Evolutionary conservation across 1,140 invertebrate genomes (phyloP).

Genomic region (Drosophila oshimai): DNA sequence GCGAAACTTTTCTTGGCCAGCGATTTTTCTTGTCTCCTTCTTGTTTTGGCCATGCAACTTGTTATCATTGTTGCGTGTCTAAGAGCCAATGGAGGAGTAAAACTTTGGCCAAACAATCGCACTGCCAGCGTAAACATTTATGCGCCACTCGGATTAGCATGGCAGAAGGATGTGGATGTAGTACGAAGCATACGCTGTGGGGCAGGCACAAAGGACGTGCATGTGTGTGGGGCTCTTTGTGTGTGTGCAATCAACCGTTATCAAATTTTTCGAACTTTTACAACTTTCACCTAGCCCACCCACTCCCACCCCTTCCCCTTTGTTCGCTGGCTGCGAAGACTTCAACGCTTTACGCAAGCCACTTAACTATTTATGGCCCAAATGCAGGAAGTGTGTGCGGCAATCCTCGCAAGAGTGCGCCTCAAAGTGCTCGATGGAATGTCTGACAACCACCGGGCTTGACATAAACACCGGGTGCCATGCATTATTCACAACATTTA

Average conservation of each 20-base stretch:
- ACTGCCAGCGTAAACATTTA: conserved; percentile 63
- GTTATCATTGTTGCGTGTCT: conserved; percentile 80
- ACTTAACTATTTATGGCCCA: conserved; percentile 48
- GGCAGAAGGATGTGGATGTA: conserved; percentile 2
- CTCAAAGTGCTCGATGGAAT: conserved; percentile 21
- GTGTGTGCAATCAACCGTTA: conserved; percentile 63
- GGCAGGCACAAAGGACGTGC: conserved; percentile 21
- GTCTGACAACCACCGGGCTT: conserved; percentile 29
- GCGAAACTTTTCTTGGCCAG: conserved; percentile 48
- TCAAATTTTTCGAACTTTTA: conserved; percentile 56
- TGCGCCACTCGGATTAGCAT: conserved; percentile 67
- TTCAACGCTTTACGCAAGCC: conserved; percentile 49
- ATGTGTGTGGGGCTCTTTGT: background rate
- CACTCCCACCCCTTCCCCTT: background rate
- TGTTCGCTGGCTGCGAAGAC: conserved; percentile 12
- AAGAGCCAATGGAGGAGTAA: conserved; percentile 72
- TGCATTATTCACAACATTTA: conserved; percentile 22
- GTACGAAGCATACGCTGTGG: conserved; percentile 21
- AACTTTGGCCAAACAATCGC: conserved; percentile 63
- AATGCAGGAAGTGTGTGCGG: background rate
- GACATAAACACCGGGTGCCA: conserved; percentile 41
- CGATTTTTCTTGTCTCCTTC: conserved; percentile 47
- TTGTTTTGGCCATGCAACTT: conserved; percentile 57
- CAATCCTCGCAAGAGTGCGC: conserved; percentile 1
- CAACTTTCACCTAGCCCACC: conserved; percentile 45